Base-by-base conservation (phyloP, 2,113 vertebrate genomes). In the Regulus satrapa region DNA sequence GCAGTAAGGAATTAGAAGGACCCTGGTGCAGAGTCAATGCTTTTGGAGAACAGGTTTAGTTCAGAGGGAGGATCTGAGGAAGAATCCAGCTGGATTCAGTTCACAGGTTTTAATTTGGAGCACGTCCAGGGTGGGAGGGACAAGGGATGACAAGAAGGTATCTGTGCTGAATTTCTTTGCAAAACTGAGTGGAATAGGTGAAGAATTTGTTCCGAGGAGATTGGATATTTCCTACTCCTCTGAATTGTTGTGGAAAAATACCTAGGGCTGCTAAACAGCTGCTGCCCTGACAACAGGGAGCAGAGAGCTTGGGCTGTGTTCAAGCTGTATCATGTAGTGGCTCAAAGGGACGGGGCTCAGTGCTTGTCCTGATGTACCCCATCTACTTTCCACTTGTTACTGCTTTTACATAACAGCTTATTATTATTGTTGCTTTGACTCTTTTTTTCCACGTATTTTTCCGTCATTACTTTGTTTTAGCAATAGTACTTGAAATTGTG, bases 221-320 rank as follows among this genome's bases (percentile, higher is more conserved):
- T 61, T 40, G 48, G 54, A 24, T 82, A 77, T 92, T 87, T 95
- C 71, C n/a, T 69, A 6, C 66, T 84, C 5, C 67, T 55, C 63
- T 51, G 67, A 51, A 23, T 48, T 77, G 85, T 84, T 95, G 67
- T 92, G 92, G 90, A 93, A 96, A 97, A 96, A 91, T 34, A 90
- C 89, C 79, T 79, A 32, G 3, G 26, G 80, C 88, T 94, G 45
- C 23, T 71, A 26, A 87, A 91, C 77, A 88, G 77, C 77, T 92
- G 46, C 74, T 14, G 16, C 85, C 94, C 54, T 95, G 45, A 95
- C 87, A 82, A 94, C 92, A 40, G 78, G 58, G 66, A 97, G 38
- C 71, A 43, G 43, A 87, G 69, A 89, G 41, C 75, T 79, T 88
- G 85, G 62, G 51, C 73, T 75, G 52, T 28, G 36, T 69, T 92